Base-by-base conservation (phyloP, 2,888 invertebrate species). In the Metalampra italica region DNA sequence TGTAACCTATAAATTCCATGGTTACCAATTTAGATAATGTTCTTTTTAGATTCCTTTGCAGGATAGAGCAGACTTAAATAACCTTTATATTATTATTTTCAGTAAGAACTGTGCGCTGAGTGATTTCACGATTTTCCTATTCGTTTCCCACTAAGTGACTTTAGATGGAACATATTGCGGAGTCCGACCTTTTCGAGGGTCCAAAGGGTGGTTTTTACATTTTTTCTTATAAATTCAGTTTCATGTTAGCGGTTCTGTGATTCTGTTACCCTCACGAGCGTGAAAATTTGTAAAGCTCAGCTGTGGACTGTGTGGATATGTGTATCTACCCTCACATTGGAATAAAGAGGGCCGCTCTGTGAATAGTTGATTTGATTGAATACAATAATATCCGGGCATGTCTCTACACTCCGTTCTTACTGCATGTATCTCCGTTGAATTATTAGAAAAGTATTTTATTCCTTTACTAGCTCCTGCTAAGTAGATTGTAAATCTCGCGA, bases 81-180 rank as follows among this genome's bases (percentile, higher is more conserved):
- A 22, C 22, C 22, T 22, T 22, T 22, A 22, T 22, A 22, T 22
- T 22, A 22, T 22, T 22, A 15, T 14, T 43, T 43, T 22, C 43
- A 12, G 30, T 43, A 14, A 15, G 29, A 42, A 43, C 43, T 30
- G 13, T 22, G 40, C 9, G 29, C 29, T 39, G 45, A 62, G 60
- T 60, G 60, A 64, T 61, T 60, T 52, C 50, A 51, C 62, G 49
- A 54, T 60, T 64, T 64, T 63, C 59, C 57, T 60, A 56, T 62
- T 60, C 66, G 64, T 69, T 67, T 71, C 60, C 58, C 66, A 66
- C 77, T 85, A 86, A 86, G 84, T 79, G 85, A 84, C 75, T 82
- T 85, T 80, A 75, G 68, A 84, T 83, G 62, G 78, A 81, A 81
- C 84, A 83, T 80, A 82, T 83, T 82, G 81, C 69, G 62, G 9